Evolutionary conservation across 2,113 vertebrate species (phyloP).

Genomic region (Syngnathus scovelli): DNA sequence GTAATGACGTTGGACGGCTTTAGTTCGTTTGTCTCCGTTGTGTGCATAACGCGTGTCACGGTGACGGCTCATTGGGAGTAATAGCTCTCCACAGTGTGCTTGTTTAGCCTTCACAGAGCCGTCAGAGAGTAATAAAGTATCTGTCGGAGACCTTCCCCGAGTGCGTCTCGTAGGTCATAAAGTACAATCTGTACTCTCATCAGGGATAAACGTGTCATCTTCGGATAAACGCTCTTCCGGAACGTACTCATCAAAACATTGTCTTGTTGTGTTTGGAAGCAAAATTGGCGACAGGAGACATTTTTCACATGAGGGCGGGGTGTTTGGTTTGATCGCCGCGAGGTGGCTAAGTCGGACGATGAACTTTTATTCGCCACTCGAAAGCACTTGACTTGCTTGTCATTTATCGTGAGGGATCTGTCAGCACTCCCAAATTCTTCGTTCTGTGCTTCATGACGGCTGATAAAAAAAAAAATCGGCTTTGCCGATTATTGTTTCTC

Average conservation of each 20-base stretch:
- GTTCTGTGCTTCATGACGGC: constrained; percentile 43
- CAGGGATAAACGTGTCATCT: constrained; percentile 37
- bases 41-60: constrained; percentile 26
- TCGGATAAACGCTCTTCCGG: constrained; percentile 26
- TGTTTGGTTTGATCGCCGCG: constrained; percentile 55
- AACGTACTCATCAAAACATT: constrained; percentile 25
- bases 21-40: constrained; percentile 37
- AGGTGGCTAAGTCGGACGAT: constrained; percentile 42
- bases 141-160: constrained; percentile 67
- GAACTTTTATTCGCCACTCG: constrained; percentile 71
- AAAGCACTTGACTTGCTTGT: constrained; percentile 72
- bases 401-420: constrained; percentile 69
- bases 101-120: constrained; percentile 66
- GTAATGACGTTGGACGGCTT: neutral
- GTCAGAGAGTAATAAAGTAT: constrained; percentile 68
- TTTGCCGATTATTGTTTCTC: constrained; percentile 6
- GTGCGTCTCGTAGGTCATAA: constrained; percentile 64
- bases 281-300: constrained; percentile 26
- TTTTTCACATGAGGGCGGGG: constrained; percentile 44
- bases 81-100: constrained; percentile 71
- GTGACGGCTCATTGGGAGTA: constrained; percentile 68
- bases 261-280: constrained; percentile 45
- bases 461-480: constrained; percentile 50
- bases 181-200: constrained; percentile 41
- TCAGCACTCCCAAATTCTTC: constrained; percentile 58